Conservation (phyloP, 2,113 vertebrate genomes). For the Oenanthe melanoleuca region DNA sequence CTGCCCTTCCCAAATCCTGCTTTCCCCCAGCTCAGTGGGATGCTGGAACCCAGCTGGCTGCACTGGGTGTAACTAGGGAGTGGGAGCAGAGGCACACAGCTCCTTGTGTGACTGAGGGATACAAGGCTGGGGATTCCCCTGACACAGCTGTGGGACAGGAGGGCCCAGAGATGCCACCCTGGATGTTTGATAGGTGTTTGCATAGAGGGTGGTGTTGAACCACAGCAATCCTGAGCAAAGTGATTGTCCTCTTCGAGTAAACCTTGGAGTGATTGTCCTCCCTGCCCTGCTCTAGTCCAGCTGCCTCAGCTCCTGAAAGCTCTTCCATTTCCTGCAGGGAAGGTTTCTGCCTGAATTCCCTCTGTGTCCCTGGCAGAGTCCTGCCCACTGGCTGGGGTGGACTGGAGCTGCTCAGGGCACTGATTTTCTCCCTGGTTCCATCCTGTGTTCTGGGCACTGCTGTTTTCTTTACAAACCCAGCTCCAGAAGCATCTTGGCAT, state of each 20-base stretch:
- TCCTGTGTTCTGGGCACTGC: background rate
- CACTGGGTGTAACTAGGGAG: background rate
- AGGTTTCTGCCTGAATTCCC: background rate
- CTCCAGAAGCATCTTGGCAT: background rate
- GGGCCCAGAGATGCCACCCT: background rate
- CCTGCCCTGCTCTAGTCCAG: background rate
- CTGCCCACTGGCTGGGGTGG: background rate
- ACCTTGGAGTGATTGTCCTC: background rate
- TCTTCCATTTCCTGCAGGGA: background rate
- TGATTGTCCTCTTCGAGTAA: background rate
- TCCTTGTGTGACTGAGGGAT: background rate
- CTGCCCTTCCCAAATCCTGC: background rate
- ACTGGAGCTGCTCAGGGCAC: background rate
- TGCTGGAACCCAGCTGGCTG: background rate
- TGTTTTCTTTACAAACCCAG: background rate
- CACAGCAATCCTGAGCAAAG: background rate
- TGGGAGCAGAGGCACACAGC: background rate
- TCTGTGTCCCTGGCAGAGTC: background rate
- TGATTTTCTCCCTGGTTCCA: background rate
- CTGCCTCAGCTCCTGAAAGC: background rate
- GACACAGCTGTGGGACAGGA: rapidly evolving
- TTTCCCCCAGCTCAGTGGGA: background rate
- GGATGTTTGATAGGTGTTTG: rapidly evolving
- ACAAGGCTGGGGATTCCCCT: background rate
- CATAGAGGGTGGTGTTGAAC: background rate